These are phyloP conservation scores for Gymnorhina tibicen DNA, from an alignment of 2,113 vertebrate genomes.

Conservation along the genomic window DNA sequence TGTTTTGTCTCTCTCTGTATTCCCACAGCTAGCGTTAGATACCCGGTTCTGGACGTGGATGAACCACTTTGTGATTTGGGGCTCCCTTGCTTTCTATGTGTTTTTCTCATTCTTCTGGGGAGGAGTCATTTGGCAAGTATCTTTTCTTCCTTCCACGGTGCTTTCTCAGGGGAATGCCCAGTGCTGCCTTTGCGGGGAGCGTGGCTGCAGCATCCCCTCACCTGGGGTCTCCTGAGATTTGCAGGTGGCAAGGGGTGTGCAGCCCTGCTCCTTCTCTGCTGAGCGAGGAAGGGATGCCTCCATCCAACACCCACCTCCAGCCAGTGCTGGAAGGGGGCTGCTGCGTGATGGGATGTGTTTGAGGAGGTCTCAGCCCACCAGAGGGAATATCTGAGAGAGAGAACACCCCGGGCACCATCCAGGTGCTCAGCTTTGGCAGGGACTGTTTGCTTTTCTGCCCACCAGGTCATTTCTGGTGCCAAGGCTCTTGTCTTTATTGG, in stretches of 20 bases:
- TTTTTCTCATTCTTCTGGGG: constrained; percentile 99
- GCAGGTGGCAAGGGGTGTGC: too few relatives aligned
- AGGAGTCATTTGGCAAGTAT: constrained; percentile 93
- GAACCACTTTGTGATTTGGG: constrained; percentile 99
- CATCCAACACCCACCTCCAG: too few relatives aligned
- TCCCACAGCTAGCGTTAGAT: constrained; percentile 88
- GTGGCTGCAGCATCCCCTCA: fast-evolving
- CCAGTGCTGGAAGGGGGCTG: background rate
- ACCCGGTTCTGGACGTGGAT: constrained; percentile 98
- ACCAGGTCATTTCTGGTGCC: background rate
- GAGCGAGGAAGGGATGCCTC: background rate
- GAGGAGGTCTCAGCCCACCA: background rate
- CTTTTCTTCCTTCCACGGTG: background rate
- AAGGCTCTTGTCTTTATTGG: background rate
- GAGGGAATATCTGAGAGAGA: background rate
- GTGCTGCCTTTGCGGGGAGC: fast-evolving
- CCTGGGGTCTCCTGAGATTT: fast-evolving
- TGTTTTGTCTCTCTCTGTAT: background rate
- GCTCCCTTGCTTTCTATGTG: constrained; percentile 93
- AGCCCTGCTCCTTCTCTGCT: background rate
- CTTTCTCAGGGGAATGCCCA: background rate
- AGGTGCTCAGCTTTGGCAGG: background rate
- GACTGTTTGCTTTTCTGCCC: background rate
- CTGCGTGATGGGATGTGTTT: fast-evolving
- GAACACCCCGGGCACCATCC: fast-evolving